phyloP scores from a whole-genome alignment of 2,888 invertebrate genomes.

The Apamea sordens region DNA sequence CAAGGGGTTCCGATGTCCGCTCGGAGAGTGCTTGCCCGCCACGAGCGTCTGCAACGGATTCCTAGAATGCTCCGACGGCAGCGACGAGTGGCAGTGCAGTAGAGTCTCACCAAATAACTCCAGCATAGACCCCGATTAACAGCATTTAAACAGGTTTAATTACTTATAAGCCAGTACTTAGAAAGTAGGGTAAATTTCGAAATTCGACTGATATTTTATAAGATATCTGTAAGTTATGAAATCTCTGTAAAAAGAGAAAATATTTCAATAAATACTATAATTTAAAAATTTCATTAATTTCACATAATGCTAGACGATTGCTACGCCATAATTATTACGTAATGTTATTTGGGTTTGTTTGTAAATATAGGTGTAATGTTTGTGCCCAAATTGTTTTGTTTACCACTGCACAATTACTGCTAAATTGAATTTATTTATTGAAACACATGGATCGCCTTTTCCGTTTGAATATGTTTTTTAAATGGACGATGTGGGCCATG shows the following conservation, averaged over 20 bases:
- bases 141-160: slow-evolving; percentile 54
- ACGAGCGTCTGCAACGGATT: slow-evolving; percentile 94
- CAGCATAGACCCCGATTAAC: slow-evolving; percentile 81
- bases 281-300: slow-evolving; percentile 55
- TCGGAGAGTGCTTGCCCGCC: slow-evolving; percentile 93
- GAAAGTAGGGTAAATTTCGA: slow-evolving; percentile 76
- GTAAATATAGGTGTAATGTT: slow-evolving; percentile 83
- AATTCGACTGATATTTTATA: slow-evolving; percentile 89
- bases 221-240: slow-evolving; percentile 77
- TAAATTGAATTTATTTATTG: slow-evolving; percentile 84
- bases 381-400: slow-evolving; percentile 76
- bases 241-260: slow-evolving; percentile 59
- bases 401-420: slow-evolving; percentile 75
- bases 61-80: slow-evolving; percentile 94
- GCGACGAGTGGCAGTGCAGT: slow-evolving; percentile 92
- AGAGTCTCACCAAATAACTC: slow-evolving; percentile 75
- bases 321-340: slow-evolving; percentile 74
- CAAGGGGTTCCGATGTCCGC: slow-evolving; percentile 93
- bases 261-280: slow-evolving; percentile 61
- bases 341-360: slow-evolving; percentile 75
- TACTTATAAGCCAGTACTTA: slow-evolving; percentile 84
- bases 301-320: slow-evolving; percentile 61
- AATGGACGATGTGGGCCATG: slow-evolving; percentile 89
- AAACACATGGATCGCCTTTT: slow-evolving; percentile 87
- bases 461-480: slow-evolving; percentile 85